Conservation (phyloP, 2,113 vertebrate species). For the Smithornis capensis region DNA sequence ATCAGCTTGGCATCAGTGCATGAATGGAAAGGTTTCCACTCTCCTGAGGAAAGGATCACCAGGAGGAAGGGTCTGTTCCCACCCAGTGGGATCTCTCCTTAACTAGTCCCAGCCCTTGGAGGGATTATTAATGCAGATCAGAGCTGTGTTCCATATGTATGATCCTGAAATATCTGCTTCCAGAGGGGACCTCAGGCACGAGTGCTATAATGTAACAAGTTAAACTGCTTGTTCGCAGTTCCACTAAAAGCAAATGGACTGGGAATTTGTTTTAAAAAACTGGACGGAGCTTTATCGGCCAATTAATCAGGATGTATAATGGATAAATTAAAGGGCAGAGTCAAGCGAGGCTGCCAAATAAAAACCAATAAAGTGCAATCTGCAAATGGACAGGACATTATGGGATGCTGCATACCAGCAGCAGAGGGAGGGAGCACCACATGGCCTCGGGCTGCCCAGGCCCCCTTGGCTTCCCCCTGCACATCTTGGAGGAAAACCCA, state of each 20-base stretch:
- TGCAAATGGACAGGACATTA: conserved; percentile 48
- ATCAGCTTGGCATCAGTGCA: fast-evolving
- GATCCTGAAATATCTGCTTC: conserved; percentile 5
- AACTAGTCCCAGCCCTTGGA: background rate
- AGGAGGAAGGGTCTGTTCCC: background rate
- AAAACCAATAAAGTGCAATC: conserved; percentile 62
- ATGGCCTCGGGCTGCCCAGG: fast-evolving
- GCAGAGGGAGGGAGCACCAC: background rate
- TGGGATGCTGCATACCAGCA: background rate
- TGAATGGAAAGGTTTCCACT: background rate
- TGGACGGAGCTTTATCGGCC: conserved; percentile 62
- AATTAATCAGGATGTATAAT: conserved; percentile 68
- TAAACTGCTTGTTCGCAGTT: conserved; percentile 30
- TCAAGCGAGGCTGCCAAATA: conserved; percentile 56
- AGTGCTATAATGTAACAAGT: background rate
- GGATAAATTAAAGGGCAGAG: conserved; percentile 70
- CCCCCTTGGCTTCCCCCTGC: background rate
- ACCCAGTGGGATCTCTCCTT: background rate
- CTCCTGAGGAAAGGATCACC: background rate
- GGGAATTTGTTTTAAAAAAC: conserved; percentile 62
- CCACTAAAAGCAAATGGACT: conserved; percentile 65
- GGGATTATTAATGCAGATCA: background rate
- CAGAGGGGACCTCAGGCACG: background rate
- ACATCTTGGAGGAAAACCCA: fast-evolving
- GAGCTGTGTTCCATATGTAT: conserved; percentile 11